phyloP scores from a whole-genome alignment of 1,140 invertebrate species.

The Procambarus virginalis region DNA sequence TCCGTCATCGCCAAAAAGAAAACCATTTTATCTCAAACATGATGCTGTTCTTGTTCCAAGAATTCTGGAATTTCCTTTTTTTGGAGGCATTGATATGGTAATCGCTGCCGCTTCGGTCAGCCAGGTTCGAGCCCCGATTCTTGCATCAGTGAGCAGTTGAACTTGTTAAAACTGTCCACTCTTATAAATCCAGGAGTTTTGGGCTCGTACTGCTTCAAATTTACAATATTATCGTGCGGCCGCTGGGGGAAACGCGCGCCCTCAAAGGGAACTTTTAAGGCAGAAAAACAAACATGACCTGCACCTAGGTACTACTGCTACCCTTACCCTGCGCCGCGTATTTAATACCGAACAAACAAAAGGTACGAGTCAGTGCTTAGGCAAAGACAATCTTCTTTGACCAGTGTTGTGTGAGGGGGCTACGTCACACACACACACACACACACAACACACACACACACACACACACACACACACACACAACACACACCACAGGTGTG shows the following conservation, averaged over 20 bases:
- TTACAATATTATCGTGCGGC: neutral
- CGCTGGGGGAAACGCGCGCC: neutral
- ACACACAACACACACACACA: neutral
- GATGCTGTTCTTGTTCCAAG: neutral
- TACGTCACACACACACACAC: neutral
- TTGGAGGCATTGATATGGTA: neutral
- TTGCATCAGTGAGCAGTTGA: neutral
- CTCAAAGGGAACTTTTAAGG: neutral
- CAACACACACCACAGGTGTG: too few relatives aligned
- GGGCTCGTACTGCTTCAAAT: neutral
- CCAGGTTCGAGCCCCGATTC: neutral
- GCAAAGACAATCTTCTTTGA: constrained; percentile 13
- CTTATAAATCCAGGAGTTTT: neutral
- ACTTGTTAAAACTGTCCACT: neutral
- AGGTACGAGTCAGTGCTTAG: neutral
- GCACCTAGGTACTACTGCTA: neutral
- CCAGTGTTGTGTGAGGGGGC: neutral
- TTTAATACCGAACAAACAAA: neutral
- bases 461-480: too few relatives aligned
- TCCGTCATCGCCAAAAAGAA: neutral
- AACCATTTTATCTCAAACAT: neutral
- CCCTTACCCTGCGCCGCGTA: neutral
- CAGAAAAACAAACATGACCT: neutral
- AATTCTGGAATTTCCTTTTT: neutral
- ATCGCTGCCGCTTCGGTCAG: neutral